These are phyloP conservation scores for Zootermopsis nevadensis DNA, from an alignment of 2,888 invertebrate genomes.

Conservation along the genomic window DNA sequence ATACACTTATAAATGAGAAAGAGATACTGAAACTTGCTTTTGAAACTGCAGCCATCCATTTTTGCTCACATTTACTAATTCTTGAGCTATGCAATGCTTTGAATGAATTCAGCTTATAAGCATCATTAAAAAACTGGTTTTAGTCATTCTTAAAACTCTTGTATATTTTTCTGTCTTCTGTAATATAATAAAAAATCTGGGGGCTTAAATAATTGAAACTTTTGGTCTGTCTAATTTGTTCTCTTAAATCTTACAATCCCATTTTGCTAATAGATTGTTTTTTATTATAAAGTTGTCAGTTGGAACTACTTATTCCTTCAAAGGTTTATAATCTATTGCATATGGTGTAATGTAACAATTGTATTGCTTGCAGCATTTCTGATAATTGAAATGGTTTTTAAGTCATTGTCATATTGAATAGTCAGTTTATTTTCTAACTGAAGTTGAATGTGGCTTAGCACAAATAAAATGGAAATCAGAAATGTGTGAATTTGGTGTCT, in stretches of 20 bases:
- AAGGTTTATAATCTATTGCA: not conserved
- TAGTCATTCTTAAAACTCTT: not conserved
- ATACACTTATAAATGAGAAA: not conserved
- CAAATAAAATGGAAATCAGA: constrained; percentile 14
- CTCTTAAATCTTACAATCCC: not conserved
- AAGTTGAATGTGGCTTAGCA: not conserved
- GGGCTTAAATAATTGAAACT: not conserved
- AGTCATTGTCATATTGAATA: not conserved
- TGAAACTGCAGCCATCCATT: constrained; percentile 10
- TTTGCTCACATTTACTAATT: not conserved
- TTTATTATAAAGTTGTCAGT: not conserved
- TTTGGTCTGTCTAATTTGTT: not conserved
- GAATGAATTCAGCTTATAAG: not conserved
- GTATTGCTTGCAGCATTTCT: not conserved
- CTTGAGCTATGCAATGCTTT: not conserved
- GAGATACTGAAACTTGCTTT: not conserved
- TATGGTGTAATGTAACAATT: not conserved
- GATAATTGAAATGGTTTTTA: constrained; percentile 3
- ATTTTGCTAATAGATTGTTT: not conserved
- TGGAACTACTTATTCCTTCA: not conserved
- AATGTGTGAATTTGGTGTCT: not conserved
- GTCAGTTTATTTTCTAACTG: not conserved
- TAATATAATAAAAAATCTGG: not conserved
- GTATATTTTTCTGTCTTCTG: not conserved
- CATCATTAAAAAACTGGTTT: not conserved